Evolutionary conservation across 2,113 vertebrate species (phyloP).

Genomic region (Ctenomys sociabilis): DNA sequence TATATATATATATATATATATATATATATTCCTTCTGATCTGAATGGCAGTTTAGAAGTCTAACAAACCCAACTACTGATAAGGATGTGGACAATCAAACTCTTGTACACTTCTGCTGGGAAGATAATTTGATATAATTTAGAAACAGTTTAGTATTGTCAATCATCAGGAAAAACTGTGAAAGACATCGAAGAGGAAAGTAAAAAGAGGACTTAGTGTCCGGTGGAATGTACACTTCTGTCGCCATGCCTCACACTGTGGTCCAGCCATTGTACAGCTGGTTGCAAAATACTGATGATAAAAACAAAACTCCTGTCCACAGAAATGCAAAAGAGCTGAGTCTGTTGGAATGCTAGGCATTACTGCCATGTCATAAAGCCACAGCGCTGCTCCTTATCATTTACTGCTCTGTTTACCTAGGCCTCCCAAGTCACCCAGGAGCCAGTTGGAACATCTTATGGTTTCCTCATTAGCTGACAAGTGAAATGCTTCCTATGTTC

Average conservation of each 20-base stretch:
- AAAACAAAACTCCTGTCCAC: neutral
- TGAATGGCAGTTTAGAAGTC: neutral
- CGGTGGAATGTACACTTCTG: neutral
- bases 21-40: neutral
- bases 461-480: neutral
- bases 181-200: neutral
- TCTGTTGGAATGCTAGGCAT: neutral
- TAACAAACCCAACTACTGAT: neutral
- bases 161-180: neutral
- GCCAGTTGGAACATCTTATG: neutral
- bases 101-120: neutral
- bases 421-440: neutral
- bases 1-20: too few species aligned
- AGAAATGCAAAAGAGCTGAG: slow-evolving; percentile 12
- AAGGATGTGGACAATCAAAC: neutral
- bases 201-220: neutral
- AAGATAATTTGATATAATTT: neutral
- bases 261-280: neutral
- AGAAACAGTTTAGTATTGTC: neutral
- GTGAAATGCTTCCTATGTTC: neutral
- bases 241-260: neutral
- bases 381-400: neutral
- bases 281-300: neutral
- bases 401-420: neutral
- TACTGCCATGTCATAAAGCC: neutral